phyloP scores from a whole-genome alignment of 1,140 invertebrate genomes.

The Helicoverpa armigera region DNA sequence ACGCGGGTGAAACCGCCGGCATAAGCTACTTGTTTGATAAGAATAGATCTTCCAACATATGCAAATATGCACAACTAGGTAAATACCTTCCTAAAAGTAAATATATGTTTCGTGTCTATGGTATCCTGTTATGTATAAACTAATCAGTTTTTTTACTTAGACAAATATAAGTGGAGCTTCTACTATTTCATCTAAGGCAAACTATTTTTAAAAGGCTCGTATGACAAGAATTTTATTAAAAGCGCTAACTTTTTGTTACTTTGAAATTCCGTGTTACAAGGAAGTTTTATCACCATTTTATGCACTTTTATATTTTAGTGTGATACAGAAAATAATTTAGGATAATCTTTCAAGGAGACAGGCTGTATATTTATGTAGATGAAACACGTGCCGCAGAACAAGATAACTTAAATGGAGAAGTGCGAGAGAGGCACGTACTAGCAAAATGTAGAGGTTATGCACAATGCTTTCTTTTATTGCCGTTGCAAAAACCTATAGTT shows the following conservation, averaged over 20 bases:
- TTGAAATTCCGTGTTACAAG: background rate
- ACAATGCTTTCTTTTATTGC: background rate
- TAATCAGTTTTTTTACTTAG: too few relatives aligned
- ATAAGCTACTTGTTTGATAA: too few relatives aligned
- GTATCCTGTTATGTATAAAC: too few relatives aligned
- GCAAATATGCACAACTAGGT: too few relatives aligned
- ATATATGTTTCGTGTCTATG: too few relatives aligned
- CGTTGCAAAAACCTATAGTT: background rate
- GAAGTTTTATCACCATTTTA: background rate
- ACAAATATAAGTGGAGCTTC: too few relatives aligned
- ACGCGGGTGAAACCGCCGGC: too few relatives aligned
- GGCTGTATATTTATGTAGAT: constrained; percentile 34
- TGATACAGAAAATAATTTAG: constrained; percentile 6
- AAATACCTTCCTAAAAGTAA: too few relatives aligned
- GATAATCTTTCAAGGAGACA: constrained; percentile 5
- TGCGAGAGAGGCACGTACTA: constrained; percentile 1
- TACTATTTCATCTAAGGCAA: too few relatives aligned
- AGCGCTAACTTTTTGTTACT: background rate
- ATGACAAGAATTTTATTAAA: background rate
- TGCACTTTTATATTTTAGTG: background rate
- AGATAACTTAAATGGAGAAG: constrained; percentile 22
- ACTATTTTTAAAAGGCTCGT: too few relatives aligned
- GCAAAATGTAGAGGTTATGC: constrained; percentile 22
- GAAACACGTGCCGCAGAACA: constrained; percentile 8
- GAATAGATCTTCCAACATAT: too few relatives aligned